Percentiles rank a stretch among this genome's conserved stretches.
Conservation (phyloP, 2,113 vertebrate genomes). For the Symphodus melops region DNA sequence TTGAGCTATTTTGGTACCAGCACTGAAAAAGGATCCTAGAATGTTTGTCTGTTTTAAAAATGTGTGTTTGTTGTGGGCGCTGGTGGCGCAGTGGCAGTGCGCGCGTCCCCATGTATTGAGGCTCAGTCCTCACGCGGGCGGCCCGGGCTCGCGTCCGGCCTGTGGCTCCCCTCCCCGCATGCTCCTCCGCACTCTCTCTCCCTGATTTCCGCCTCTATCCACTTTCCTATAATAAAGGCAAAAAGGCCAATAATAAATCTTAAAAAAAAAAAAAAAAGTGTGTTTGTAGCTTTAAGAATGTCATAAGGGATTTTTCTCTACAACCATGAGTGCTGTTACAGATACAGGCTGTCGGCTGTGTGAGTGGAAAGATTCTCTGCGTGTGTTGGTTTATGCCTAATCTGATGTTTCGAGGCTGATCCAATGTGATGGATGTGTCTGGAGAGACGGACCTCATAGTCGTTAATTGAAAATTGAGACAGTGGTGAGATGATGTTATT, state of each 20-base stretch:
- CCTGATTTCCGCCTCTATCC: too few species aligned
- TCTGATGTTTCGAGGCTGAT: conserved; percentile 36
- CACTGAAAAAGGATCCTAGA: too few species aligned
- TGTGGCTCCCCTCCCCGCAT: too few species aligned
- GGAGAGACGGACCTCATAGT: conserved; percentile 61
- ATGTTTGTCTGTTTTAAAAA: not conserved
- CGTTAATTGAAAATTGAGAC: conserved; percentile 79
- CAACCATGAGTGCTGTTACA: not conserved
- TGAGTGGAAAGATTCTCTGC: not conserved
- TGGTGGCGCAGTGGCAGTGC: too few species aligned
- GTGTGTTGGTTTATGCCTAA: conserved; percentile 34
- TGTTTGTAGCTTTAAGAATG: not conserved
- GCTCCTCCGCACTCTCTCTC: too few species aligned
- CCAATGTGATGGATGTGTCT: conserved; percentile 71
- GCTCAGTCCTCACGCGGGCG: too few species aligned
- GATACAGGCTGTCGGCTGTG: not conserved
- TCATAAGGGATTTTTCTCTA: not conserved
- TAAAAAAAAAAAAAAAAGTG: too few species aligned
- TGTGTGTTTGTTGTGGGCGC: not conserved
- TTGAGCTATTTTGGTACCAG: too few species aligned
- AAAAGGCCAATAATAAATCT: too few species aligned
- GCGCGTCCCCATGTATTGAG: too few species aligned
- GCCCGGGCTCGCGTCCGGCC: too few species aligned
- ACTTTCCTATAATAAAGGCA: too few species aligned
- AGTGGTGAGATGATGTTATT: conserved; percentile 74